These are phyloP conservation scores for Amblyraja radiata DNA, from an alignment of 2,797 vertebrate species.

Conservation along the genomic window DNA sequence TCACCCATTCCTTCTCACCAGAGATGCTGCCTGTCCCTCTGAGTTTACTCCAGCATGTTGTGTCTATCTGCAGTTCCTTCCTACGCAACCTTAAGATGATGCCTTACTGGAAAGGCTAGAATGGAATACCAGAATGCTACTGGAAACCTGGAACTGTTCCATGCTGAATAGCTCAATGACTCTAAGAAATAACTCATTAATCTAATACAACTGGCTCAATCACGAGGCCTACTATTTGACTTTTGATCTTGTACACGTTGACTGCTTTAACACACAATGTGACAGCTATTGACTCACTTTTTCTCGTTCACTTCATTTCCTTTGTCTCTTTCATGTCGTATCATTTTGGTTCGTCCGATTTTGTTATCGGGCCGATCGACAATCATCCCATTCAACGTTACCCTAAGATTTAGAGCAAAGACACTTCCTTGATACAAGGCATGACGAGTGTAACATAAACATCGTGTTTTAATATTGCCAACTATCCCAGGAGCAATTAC, in stretches of 20 bases:
- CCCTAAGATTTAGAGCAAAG: background rate
- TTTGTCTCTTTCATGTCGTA: constrained; percentile 34
- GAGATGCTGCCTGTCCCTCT: too few species aligned
- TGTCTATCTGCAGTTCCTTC: too few species aligned
- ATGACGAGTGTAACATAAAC: background rate
- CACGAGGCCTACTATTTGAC: background rate
- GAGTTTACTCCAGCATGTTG: too few species aligned
- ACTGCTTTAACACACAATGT: background rate
- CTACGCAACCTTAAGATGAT: too few species aligned
- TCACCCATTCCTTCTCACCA: too few species aligned
- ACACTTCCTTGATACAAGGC: background rate
- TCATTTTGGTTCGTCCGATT: constrained; percentile 27
- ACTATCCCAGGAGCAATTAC: background rate
- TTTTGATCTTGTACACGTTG: background rate
- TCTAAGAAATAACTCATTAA: too few species aligned
- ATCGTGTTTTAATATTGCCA: background rate
- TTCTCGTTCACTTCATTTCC: constrained; percentile 29
- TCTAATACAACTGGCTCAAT: too few species aligned
- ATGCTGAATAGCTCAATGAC: too few species aligned
- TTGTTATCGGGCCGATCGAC: background rate
- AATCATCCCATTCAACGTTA: constrained; percentile 2
- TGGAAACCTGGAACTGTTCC: too few species aligned
- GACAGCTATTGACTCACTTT: background rate
- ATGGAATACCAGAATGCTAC: too few species aligned
- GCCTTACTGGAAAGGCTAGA: too few species aligned